Conservation (phyloP, 1,140 invertebrate species). For the Drosophila nigrodunni region DNA sequence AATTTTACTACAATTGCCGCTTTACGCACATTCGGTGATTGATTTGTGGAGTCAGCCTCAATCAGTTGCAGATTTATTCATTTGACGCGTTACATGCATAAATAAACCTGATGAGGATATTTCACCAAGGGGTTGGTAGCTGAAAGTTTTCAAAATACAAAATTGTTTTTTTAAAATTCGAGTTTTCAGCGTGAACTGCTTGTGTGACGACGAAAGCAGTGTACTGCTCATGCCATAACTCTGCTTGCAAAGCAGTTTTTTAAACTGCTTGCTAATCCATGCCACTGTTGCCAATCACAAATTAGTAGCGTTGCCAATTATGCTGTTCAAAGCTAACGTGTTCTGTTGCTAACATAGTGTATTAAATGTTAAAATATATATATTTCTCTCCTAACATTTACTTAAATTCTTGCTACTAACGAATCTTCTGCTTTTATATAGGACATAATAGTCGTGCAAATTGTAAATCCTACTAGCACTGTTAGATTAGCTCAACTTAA, state of each 20-base stretch:
- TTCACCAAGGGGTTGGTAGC: background rate
- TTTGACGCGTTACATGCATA: constrained; percentile 9
- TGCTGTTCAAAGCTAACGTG: background rate
- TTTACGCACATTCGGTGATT: constrained; percentile 69
- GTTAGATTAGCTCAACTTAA: no score
- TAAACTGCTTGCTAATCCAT: background rate
- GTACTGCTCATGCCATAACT: background rate
- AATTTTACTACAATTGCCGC: constrained; percentile 82
- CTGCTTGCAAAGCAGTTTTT: background rate
- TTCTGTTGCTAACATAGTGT: background rate
- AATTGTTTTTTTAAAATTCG: constrained; percentile 3
- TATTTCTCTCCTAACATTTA: no score
- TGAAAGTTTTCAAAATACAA: background rate
- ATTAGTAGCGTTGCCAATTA: constrained; percentile 24
- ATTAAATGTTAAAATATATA: no score
- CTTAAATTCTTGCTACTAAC: no score
- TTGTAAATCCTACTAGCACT: no score
- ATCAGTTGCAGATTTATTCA: constrained; percentile 51
- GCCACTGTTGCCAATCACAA: constrained; percentile 4
- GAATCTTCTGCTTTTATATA: no score
- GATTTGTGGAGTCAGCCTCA: constrained; percentile 27
- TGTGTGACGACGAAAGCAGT: background rate
- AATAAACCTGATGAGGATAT: background rate
- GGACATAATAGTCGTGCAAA: no score
- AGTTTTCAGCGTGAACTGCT: background rate